Conservation (phyloP, 2,113 vertebrate genomes). For the Rhabdomys dilectus region DNA sequence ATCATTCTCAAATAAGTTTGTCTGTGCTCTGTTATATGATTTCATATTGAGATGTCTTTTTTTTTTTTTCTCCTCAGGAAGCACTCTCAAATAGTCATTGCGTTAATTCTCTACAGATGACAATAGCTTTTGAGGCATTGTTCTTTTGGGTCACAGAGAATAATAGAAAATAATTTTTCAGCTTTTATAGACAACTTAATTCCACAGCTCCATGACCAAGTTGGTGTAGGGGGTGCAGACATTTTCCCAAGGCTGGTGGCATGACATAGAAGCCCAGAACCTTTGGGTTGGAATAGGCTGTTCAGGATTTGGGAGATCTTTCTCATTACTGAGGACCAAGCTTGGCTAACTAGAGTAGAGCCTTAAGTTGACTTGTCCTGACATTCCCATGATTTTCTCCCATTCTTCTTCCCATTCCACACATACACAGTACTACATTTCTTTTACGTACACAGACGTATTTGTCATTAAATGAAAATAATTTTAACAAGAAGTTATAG, state of each 20-base stretch:
- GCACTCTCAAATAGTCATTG: not conserved
- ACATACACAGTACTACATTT: not conserved
- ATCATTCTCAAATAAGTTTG: slow-evolving; percentile 11
- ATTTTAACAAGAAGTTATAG: slow-evolving; percentile 2
- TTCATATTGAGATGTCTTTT: not conserved
- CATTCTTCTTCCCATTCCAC: not conserved
- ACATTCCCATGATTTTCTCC: not conserved
- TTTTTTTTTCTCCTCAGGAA: slow-evolving; percentile 12
- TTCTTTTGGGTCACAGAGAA: slow-evolving; percentile 9
- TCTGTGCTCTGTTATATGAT: slow-evolving; percentile 5
- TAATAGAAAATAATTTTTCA: not conserved
- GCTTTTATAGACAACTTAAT: slow-evolving; percentile 2
- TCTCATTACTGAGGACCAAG: not conserved
- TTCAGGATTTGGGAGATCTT: not conserved
- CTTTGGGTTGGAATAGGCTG: not conserved
- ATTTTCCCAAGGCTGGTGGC: not conserved
- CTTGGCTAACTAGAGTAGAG: not conserved
- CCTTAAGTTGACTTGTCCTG: not conserved
- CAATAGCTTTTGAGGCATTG: not conserved
- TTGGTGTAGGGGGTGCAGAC: not conserved
- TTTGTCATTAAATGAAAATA: not conserved
- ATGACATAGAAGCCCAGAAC: not conserved
- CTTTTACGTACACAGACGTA: not conserved
- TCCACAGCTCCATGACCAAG: not conserved
- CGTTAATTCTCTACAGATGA: slow-evolving; percentile 54